Evolutionary conservation across 2,113 vertebrate species (phyloP).

Genomic region (Larimichthys polyactis): DNA sequence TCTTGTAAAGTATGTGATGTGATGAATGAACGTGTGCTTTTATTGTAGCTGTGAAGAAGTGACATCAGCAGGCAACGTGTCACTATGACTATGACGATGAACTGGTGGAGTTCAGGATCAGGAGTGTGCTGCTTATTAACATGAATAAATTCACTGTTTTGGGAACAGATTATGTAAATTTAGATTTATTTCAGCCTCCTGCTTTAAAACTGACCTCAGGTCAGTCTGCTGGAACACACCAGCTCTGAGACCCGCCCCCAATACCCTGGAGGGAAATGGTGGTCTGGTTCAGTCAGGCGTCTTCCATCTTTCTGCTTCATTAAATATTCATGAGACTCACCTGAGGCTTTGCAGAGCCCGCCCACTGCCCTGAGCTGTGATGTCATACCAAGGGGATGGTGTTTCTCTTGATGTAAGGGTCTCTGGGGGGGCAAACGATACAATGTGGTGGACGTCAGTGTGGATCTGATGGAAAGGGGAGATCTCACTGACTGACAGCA

Average conservation of each 20-base stretch:
- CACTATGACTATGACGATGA: not conserved
- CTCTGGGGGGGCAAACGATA: conserved; percentile 35
- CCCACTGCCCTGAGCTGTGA: conserved; percentile 17
- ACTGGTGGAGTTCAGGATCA: not conserved
- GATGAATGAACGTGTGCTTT: not conserved
- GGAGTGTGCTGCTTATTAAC: not conserved
- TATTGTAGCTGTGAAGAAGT: not conserved
- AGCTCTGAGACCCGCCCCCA: not conserved
- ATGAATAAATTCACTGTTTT: not conserved
- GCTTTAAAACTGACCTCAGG: conserved; percentile 13
- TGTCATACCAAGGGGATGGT: conserved; percentile 36
- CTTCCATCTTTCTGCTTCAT: conserved; percentile 32
- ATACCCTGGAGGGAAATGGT: conserved; percentile 17
- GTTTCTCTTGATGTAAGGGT: conserved; percentile 23
- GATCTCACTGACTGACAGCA: conserved; percentile 31
- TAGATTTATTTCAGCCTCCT: conserved; percentile 29
- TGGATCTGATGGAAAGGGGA: conserved; percentile 23
- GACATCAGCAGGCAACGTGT: too few relatives aligned
- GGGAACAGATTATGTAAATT: conserved; percentile 27
- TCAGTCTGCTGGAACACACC: conserved; percentile 1
- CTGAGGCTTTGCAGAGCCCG: conserved; percentile 21
- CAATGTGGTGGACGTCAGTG: conserved; percentile 53
- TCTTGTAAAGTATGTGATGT: not conserved
- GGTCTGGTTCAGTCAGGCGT: not conserved
- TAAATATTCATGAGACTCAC: conserved; percentile 61